These are phyloP conservation scores for Lampris megalopsis DNA, from an alignment of 2,113 vertebrate genomes.

Conservation along the genomic window DNA sequence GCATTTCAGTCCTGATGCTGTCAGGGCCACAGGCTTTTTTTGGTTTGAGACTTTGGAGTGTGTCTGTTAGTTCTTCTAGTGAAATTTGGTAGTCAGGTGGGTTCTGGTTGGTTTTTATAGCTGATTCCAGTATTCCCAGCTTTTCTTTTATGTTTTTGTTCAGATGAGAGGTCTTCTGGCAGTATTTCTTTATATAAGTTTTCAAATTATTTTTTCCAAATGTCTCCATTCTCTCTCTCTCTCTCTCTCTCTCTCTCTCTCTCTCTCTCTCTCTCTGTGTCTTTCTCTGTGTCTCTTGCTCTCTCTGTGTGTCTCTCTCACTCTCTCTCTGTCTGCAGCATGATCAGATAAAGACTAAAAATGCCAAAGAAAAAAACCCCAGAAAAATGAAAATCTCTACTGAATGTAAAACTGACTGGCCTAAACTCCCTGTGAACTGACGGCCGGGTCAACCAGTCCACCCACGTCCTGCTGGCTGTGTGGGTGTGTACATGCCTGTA, in stretches of 20 bases:
- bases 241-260: background rate
- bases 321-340: background rate
- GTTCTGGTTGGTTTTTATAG: too few species aligned
- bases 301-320: background rate
- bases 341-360: background rate
- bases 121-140: too few species aligned
- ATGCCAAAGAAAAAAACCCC: background rate
- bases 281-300: background rate
- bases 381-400: background rate
- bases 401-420: background rate
- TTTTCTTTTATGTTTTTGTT: too few species aligned
- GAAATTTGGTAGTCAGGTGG: too few species aligned
- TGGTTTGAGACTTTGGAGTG: too few species aligned
- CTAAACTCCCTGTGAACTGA: slow-evolving; percentile 45
- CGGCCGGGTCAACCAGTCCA: slow-evolving; percentile 16
- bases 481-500: slow-evolving; percentile 20
- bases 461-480: slow-evolving; percentile 32
- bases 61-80: too few species aligned
- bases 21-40: too few species aligned
- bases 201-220: too few species aligned
- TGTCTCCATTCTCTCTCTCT: too few species aligned
- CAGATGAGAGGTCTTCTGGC: too few species aligned
- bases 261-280: background rate
- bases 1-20: too few species aligned
- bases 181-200: too few species aligned